Conservation (phyloP, 2,888 invertebrate species). For the Volucella bombylans region DNA sequence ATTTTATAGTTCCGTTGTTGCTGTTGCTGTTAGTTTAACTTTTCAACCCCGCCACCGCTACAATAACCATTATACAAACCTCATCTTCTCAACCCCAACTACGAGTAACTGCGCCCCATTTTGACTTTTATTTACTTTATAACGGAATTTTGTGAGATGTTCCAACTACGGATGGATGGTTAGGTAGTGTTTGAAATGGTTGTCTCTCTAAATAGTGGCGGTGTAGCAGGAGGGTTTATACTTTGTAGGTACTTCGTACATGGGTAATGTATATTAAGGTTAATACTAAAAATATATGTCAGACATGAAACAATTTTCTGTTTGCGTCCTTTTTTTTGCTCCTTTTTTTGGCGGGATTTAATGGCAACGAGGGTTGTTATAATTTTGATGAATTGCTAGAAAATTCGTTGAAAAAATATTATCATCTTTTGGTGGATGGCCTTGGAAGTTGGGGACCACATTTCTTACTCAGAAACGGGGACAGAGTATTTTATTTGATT, state of each 20-base stretch:
- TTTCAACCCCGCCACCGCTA: slow-evolving; percentile 32
- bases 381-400: slow-evolving; percentile 32
- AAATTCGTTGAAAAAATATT: slow-evolving; percentile 18
- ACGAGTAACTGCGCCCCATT: background rate
- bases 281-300: slow-evolving; percentile 15
- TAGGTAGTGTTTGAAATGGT: background rate
- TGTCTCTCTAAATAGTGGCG: background rate
- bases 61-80: slow-evolving; percentile 10
- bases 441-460: background rate
- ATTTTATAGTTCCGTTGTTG: background rate
- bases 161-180: background rate
- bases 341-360: slow-evolving; percentile 23
- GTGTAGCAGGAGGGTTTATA: background rate
- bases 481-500: too few relatives aligned
- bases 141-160: slow-evolving; percentile 34
- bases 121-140: slow-evolving; percentile 51
- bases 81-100: background rate
- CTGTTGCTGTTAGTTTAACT: slow-evolving; percentile 49
- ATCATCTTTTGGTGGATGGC: slow-evolving; percentile 19
- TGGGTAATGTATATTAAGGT: background rate
- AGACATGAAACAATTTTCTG: slow-evolving; percentile 22
- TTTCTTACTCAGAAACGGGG: too few relatives aligned
- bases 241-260: background rate
- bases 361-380: slow-evolving; percentile 14
- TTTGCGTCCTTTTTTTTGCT: too few relatives aligned